These are phyloP conservation scores for Acipenser ruthenus DNA, from an alignment of 2,797 vertebrate species.

Conservation along the genomic window DNA sequence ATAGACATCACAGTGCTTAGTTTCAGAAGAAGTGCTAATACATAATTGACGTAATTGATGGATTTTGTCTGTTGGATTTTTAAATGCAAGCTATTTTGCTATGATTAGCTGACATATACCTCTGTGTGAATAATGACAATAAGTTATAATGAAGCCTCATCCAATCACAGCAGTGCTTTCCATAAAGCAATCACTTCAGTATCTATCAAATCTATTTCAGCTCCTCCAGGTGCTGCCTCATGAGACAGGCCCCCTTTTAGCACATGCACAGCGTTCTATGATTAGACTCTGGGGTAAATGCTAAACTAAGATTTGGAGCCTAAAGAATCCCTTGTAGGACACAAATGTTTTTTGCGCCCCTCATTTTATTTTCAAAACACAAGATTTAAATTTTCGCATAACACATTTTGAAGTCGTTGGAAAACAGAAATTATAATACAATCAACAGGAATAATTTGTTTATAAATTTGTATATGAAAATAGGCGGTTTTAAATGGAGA, in stretches of 20 bases:
- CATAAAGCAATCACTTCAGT: slow-evolving; percentile 28
- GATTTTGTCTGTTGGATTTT: slow-evolving; percentile 78
- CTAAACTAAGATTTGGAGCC: not conserved
- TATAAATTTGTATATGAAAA: too few relatives aligned
- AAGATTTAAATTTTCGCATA: too few relatives aligned
- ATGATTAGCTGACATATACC: slow-evolving; percentile 72
- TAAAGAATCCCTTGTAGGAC: not conserved
- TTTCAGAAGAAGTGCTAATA: slow-evolving; percentile 68
- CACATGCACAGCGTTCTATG: slow-evolving; percentile 60
- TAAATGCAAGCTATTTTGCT: slow-evolving; percentile 70
- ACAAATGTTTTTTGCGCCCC: too few relatives aligned
- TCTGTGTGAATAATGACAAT: slow-evolving; percentile 76
- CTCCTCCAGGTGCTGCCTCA: slow-evolving; percentile 66
- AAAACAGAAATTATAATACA: too few relatives aligned
- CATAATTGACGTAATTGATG: slow-evolving; percentile 88
- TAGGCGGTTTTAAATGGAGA: too few relatives aligned
- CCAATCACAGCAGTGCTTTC: slow-evolving; percentile 53
- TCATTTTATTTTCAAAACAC: too few relatives aligned
- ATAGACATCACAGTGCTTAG: slow-evolving; percentile 63
- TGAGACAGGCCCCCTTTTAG: slow-evolving; percentile 69
- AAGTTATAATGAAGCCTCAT: slow-evolving; percentile 60
- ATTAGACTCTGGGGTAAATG: slow-evolving; percentile 47
- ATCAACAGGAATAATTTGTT: too few relatives aligned
- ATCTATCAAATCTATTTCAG: slow-evolving; percentile 65
- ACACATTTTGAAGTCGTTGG: too few relatives aligned